A percentile compares a stretch with the other conserved stretches of the same genome.
Conservation (phyloP, 2,113 vertebrate species). For the Grammomys dolichurus region DNA sequence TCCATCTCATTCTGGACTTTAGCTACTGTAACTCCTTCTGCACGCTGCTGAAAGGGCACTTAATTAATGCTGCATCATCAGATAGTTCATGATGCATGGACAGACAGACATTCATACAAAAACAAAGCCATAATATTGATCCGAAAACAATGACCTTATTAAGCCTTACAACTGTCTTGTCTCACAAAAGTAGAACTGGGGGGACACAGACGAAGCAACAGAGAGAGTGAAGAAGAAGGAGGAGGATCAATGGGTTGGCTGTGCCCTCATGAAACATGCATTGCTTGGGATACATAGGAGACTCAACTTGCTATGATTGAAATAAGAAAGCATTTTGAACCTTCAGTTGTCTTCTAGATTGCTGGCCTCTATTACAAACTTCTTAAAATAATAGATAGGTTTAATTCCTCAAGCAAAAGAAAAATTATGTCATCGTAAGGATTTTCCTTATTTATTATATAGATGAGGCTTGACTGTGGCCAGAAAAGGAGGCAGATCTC, state of each 20-base stretch:
- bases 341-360: conserved; percentile 93
- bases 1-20: conserved; percentile 79
- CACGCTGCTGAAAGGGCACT: conserved; percentile 75
- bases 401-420: conserved; percentile 96
- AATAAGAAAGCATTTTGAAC: conserved; percentile 87
- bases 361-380: conserved; percentile 95
- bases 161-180: conserved; percentile 70
- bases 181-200: conserved; percentile 13
- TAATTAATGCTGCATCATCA: conserved; percentile 82
- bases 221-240: conserved; percentile 49
- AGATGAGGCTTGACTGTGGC: conserved; percentile 93
- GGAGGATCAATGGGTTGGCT: conserved; percentile 48
- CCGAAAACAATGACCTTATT: conserved; percentile 53
- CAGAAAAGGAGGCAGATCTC: conserved; percentile 90
- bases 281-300: conserved; percentile 70
- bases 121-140: background rate
- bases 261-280: conserved; percentile 76
- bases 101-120: background rate
- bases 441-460: conserved; percentile 98
- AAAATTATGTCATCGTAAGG: conserved; percentile 94
- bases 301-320: conserved; percentile 82
- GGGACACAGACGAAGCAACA: background rate
- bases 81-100: conserved; percentile 65
- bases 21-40: conserved; percentile 66
- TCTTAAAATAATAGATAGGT: conserved; percentile 97